Conservation (phyloP, 2,113 vertebrate species). For the Anarhynchus alexandrinus region DNA sequence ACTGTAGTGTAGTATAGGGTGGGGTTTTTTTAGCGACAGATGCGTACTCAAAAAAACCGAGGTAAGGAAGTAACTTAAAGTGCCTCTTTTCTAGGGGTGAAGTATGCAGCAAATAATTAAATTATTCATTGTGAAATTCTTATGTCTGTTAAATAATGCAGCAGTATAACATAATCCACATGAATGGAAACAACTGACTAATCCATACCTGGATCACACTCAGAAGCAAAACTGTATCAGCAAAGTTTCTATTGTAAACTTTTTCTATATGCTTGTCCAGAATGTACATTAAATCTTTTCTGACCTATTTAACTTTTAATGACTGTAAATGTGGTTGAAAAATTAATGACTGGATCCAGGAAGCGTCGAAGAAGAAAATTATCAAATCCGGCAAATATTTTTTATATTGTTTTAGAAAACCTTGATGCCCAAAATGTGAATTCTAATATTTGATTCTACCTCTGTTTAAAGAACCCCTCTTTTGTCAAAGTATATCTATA, state of each 20-base stretch:
- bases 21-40: neutral
- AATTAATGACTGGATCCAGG: neutral
- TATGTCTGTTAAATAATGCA: neutral
- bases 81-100: neutral
- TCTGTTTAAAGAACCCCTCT: neutral
- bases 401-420: neutral
- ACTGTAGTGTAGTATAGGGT: neutral
- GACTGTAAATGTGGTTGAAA: neutral
- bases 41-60: neutral
- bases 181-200: neutral
- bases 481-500: neutral
- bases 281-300: neutral
- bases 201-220: neutral
- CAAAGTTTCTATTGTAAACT: neutral
- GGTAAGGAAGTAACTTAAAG: neutral
- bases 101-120: neutral
- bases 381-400: neutral
- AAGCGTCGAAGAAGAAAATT: neutral
- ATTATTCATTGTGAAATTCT: neutral
- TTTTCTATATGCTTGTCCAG: neutral
- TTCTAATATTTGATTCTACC: neutral
- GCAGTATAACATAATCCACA: neutral
- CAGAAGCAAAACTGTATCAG: neutral
- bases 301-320: slow-evolving; percentile 4
- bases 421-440: neutral